Evolutionary conservation across 2,797 vertebrate genomes (phyloP), one percentile per base, ranked within the genome.

Genomic region (Chelidonichthys spinosus): DNA sequence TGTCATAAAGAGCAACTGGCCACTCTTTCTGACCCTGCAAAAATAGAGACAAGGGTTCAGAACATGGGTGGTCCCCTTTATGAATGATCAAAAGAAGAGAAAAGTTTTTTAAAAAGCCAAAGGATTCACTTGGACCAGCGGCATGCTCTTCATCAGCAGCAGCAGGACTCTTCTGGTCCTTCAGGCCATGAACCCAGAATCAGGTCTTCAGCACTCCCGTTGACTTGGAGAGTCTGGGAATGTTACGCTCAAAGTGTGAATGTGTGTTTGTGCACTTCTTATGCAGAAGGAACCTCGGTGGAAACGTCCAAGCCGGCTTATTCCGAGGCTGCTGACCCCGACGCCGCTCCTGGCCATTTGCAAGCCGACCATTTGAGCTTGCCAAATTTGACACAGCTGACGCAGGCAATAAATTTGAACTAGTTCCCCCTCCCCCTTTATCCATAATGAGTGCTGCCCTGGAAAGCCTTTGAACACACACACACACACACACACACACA

Each of bases 341-440:
- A 83, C 76, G 84, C 91, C 92, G 90, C 82, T 88, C 91, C 92
- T 88, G 87, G 85, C 94, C 94, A 95, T 95, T 95, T 95, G 94
- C 90, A 95, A 90, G 92, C 91, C 82, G 91, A 93, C 94, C 94
- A 95, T 95, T 94, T 94, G 93, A 94, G 94, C 93, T 93, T 84
- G 93, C 92, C 93, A 94, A 94, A 94, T 94, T 94, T 94, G 94
- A 94, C 94, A 93, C 94, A 95, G 93, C 94, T 95, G 94, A 95
- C 92, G 83, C 87, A 59, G 90, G 94, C 93, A 94, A 93, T 95
- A 95, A 94, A 95, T 94, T 94, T 94, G 92, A 94, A 93, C 91
- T 92, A 88, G 90, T 92, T 90, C 88, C 91, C 88, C 92, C 85
- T 83, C 91, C 93, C 92, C 93, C 92, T 93, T 90, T 89, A 95